Percentiles rank a stretch among this genome's conserved stretches.
These are phyloP conservation scores for Aurelia coerulea DNA, from an alignment of 30 jellyfish, hydroid and myxozoan species.

Conservation along the genomic window DNA sequence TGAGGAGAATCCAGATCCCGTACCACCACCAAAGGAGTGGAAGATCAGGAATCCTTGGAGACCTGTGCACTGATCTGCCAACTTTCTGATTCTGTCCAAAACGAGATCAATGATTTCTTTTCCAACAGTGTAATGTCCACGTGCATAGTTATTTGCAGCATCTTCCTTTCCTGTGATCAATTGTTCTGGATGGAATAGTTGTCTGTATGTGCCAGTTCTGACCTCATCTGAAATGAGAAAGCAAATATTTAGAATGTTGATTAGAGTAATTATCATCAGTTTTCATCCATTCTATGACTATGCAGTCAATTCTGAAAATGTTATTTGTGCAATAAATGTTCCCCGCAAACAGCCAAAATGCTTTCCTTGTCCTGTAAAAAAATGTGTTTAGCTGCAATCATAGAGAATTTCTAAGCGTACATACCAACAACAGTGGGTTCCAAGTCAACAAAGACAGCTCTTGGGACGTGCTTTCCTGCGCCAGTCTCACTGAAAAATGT, in stretches of 20 bases:
- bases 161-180: conserved; percentile 96
- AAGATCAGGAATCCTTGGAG: conserved; percentile 96
- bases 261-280: too few species aligned
- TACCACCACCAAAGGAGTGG: conserved; percentile 99
- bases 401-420: not conserved
- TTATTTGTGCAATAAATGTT: too few species aligned
- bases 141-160: conserved; percentile 98
- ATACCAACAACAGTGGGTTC: conserved; percentile 94
- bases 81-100: conserved; percentile 89
- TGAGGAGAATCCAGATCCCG: conserved; percentile 97
- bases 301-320: too few species aligned
- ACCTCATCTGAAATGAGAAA: conserved; percentile 75
- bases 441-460: conserved; percentile 93
- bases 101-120: conserved; percentile 90
- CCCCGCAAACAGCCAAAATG: too few species aligned
- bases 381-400: not conserved
- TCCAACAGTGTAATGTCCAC: conserved; percentile 99
- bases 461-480: conserved; percentile 92
- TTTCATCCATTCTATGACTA: too few species aligned
- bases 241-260: too few species aligned
- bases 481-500: conserved; percentile 98
- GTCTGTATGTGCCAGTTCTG: conserved; percentile 95
- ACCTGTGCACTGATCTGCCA: conserved; percentile 96
- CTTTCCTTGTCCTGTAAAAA: too few species aligned
- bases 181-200: conserved; percentile 96